A percentile compares a stretch with the other conserved stretches of the same genome.
Evolutionary conservation across 2,888 invertebrate species (phyloP).

Genomic region (Thalpophila matura): DNA sequence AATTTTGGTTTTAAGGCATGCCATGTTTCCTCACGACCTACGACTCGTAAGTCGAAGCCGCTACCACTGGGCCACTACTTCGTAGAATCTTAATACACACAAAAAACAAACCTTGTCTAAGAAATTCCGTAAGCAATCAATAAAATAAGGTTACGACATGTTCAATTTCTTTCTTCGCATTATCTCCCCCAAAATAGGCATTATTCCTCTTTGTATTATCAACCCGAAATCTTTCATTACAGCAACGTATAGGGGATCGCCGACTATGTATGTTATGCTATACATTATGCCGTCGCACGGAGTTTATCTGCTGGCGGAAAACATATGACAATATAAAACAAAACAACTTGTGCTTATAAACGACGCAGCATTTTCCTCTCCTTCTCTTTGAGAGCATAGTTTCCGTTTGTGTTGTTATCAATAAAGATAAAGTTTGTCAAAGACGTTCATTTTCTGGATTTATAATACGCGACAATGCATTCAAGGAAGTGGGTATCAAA

Average conservation of each 20-base stretch:
- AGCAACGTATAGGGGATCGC: slow-evolving; percentile 9
- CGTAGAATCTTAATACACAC: background rate
- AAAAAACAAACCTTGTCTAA: background rate
- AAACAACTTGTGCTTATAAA: slow-evolving; percentile 45
- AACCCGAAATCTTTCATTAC: slow-evolving; percentile 6
- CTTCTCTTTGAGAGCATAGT: slow-evolving; percentile 25
- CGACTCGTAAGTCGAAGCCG: too few relatives aligned
- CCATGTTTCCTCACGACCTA: too few relatives aligned
- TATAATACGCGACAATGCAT: background rate
- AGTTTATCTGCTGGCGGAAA: slow-evolving; percentile 34
- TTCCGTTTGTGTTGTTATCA: slow-evolving; percentile 35
- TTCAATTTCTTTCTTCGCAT: background rate
- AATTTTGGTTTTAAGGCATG: too few relatives aligned
- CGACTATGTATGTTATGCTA: slow-evolving; percentile 6
- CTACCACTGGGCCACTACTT: too few relatives aligned
- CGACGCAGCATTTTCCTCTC: slow-evolving; percentile 33
- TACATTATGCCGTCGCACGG: slow-evolving; percentile 26
- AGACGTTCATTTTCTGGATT: slow-evolving; percentile 1
- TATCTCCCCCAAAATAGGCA: background rate
- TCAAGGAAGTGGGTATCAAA: background rate
- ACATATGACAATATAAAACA: slow-evolving; percentile 46
- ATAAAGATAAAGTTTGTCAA: slow-evolving; percentile 33
- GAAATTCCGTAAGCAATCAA: background rate
- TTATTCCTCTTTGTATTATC: slow-evolving; percentile 11
- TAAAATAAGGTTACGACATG: background rate